Evolutionary conservation across 1,140 invertebrate genomes (phyloP), one percentile per base, ranked within the genome.

Genomic region (Proctacanthus coquilletti): DNA sequence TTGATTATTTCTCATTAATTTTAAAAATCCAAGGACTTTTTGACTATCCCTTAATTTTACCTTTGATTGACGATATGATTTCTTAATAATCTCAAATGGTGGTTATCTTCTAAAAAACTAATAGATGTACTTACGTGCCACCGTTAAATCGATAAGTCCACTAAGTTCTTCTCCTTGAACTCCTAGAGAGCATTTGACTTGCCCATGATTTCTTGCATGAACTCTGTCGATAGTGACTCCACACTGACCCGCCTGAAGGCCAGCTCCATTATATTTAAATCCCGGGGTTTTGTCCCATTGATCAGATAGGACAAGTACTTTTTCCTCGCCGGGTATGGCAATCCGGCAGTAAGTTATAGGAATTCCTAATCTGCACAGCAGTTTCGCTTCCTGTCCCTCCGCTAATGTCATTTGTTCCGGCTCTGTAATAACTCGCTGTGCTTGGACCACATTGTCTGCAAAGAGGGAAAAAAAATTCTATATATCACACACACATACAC

Each of bases 91-190:
- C 21, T 19, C 30, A 18, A 23, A 19, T 3, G n/a, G 10, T 43
- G 8, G 23, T 25, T 25, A 15, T 9, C 19, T 21, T 36, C 18
- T 30, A 8, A 29, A 29, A 25, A 21, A 3, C 10, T 27, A 40
- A 43, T 10, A 23, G 18, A 27, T 18, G 15, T 43, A 77, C 79
- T 70, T 57, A 84, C 80, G 68, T 36, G 79, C 79, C 31, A 84
- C 76, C 8, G 75, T 64, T 3, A 84, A 62, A 27, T 65, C 66
- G 52, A 78, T 70, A 11, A 53, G 64, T 4, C 69, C 75, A 0
- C 57, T 52, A 0, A 71, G 52, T 50, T 75, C 72, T 27, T 66
- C 63, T 10, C 54, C 53, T 43, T 56, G 51, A 4, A 52, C 52
- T 29, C 40, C 67, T 63, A 13, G 56, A 11, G 63, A 68, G 47